These are phyloP conservation scores for Maniola hyperantus DNA, from an alignment of 2,888 invertebrate species.

Conservation along the genomic window DNA sequence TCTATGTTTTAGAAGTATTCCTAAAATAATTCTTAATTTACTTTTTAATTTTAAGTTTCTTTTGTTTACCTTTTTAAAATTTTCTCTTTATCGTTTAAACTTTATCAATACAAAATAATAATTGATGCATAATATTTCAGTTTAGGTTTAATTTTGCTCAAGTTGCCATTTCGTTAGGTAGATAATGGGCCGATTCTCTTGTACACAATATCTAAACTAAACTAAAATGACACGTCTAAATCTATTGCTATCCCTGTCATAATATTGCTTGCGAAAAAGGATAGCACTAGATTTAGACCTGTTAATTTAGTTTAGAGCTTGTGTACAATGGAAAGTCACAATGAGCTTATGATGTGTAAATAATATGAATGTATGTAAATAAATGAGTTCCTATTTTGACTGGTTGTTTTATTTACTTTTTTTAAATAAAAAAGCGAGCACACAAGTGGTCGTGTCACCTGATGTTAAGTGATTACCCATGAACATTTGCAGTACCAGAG, in stretches of 20 bases:
- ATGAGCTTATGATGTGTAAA: constrained; percentile 70
- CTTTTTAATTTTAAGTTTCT: constrained; percentile 38
- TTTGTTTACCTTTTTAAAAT: constrained; percentile 18
- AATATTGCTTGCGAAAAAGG: too few relatives aligned
- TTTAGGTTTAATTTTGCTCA: constrained; percentile 69
- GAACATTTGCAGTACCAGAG: too few relatives aligned
- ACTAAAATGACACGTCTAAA: too few relatives aligned
- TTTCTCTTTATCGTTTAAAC: background rate
- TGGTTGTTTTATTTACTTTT: constrained; percentile 55
- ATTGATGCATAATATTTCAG: constrained; percentile 51
- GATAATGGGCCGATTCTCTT: constrained; percentile 54
- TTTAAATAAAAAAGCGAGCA: too few relatives aligned
- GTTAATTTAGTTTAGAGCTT: too few relatives aligned
- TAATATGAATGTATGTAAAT: constrained; percentile 68
- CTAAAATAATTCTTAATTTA: constrained; percentile 16
- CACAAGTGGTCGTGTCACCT: too few relatives aligned
- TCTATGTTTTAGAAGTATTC: background rate
- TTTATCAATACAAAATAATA: background rate
- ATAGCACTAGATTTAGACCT: too few relatives aligned
- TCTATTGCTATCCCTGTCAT: too few relatives aligned
- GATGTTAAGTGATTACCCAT: too few relatives aligned
- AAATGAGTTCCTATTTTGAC: constrained; percentile 78
- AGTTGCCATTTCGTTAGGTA: constrained; percentile 72
- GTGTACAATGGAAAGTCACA: too few relatives aligned
- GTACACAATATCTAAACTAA: too few relatives aligned